phyloP scores from a whole-genome alignment of 2,888 invertebrate species.

The Lottia gigantea region DNA sequence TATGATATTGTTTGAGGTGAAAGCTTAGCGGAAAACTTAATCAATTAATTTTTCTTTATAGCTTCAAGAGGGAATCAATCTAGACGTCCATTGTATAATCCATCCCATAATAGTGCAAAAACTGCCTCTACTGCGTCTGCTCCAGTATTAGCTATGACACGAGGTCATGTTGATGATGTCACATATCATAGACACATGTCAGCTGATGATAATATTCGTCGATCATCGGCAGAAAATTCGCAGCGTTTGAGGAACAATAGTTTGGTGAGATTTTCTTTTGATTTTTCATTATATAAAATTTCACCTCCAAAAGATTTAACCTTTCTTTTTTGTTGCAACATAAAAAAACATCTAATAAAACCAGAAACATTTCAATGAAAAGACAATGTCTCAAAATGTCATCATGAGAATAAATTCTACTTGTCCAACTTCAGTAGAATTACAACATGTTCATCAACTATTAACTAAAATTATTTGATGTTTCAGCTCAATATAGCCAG shows the following conservation, averaged over 20 bases:
- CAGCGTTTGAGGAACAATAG: constrained; percentile 1
- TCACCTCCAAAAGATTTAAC: no score
- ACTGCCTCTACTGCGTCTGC: constrained; percentile 34
- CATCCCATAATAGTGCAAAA: constrained; percentile 20
- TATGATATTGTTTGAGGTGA: no score
- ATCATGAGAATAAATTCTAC: no score
- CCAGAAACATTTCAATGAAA: no score
- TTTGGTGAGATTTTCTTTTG: not conserved
- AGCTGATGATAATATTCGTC: constrained; percentile 12
- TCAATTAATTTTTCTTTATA: constrained; percentile 9
- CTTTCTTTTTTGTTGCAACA: no score
- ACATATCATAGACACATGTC: constrained; percentile 2
- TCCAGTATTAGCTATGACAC: constrained; percentile 19
- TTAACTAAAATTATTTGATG: no score
- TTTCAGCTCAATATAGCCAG: constrained; percentile 17
- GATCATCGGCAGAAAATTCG: not conserved
- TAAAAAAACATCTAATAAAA: no score
- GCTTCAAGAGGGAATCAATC: constrained; percentile 31
- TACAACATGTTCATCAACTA: no score
- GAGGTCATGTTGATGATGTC: constrained; percentile 1
- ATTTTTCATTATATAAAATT: no score
- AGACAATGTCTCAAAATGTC: no score
- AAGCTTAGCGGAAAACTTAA: no score
- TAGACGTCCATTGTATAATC: constrained; percentile 24
- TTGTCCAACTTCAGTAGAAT: no score